Evolutionary conservation across 2,888 invertebrate genomes (phyloP).

Genomic region (Mythimna pallens): DNA sequence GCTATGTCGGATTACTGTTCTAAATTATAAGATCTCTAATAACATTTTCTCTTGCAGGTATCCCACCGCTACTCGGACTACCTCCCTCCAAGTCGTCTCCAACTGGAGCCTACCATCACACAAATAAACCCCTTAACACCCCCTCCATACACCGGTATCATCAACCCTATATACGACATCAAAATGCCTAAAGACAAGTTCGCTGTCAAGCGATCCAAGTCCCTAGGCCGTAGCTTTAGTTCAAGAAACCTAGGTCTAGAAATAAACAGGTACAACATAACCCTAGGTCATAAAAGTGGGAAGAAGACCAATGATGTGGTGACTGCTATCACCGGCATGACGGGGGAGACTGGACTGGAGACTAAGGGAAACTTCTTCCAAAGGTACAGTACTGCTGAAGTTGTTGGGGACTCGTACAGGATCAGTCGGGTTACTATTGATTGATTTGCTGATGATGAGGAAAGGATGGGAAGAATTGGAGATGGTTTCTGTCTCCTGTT

Average conservation of each 20-base stretch:
- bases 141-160: constrained; percentile 80
- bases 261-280: constrained; percentile 82
- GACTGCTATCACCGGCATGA: constrained; percentile 80
- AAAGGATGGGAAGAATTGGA: background rate
- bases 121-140: constrained; percentile 65
- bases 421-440: constrained; percentile 83
- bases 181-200: constrained; percentile 85
- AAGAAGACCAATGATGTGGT: constrained; percentile 84
- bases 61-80: constrained; percentile 76
- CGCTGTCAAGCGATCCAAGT: constrained; percentile 83
- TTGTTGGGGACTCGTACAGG: constrained; percentile 85
- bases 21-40: background rate
- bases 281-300: constrained; percentile 78
- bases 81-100: constrained; percentile 73
- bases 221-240: constrained; percentile 82
- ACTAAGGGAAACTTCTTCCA: constrained; percentile 81
- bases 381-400: constrained; percentile 75
- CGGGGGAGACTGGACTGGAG: constrained; percentile 82
- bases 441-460: constrained; percentile 57
- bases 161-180: constrained; percentile 85
- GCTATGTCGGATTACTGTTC: too few relatives aligned
- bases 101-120: constrained; percentile 55
- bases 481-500: too few relatives aligned
- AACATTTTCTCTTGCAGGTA: constrained; percentile 67
- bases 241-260: constrained; percentile 77